These are phyloP conservation scores for Poecilia velifera DNA, from an alignment of 2,797 vertebrate genomes.

Conservation along the genomic window DNA sequence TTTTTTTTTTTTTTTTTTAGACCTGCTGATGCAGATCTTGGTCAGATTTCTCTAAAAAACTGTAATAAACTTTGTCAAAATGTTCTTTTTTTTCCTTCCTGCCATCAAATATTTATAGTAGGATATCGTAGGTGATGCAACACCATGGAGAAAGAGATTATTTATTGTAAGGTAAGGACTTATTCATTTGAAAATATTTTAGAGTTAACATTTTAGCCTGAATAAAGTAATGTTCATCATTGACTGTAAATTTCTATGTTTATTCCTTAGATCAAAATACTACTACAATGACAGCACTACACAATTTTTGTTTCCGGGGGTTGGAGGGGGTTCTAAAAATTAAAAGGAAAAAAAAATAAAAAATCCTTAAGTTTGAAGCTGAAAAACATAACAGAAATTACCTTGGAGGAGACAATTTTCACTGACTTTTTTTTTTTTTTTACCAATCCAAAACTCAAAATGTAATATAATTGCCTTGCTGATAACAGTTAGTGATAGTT, in stretches of 20 bases:
- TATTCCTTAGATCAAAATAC: constrained; percentile 1
- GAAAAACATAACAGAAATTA: background rate
- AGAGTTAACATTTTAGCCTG: background rate
- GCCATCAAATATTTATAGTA: background rate
- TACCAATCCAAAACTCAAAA: background rate
- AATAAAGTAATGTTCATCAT: background rate
- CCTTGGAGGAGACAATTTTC: background rate
- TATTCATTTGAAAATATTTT: background rate
- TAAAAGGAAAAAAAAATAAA: background rate
- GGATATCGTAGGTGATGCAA: background rate
- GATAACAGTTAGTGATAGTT: background rate
- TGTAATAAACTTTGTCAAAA: background rate
- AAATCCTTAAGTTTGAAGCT: background rate
- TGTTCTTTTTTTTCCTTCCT: background rate
- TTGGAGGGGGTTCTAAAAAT: background rate
- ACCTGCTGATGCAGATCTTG: background rate
- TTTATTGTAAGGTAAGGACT: background rate
- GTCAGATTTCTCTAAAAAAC: background rate
- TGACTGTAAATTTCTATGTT: background rate
- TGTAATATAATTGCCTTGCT: background rate
- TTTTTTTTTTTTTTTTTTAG: background rate
- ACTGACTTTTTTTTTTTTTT: background rate
- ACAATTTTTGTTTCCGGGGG: background rate
- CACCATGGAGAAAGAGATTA: too few species aligned
- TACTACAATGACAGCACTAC: background rate